phyloP scores from a whole-genome alignment of 2,888 invertebrate species.

The Diadegma fenestrale region DNA sequence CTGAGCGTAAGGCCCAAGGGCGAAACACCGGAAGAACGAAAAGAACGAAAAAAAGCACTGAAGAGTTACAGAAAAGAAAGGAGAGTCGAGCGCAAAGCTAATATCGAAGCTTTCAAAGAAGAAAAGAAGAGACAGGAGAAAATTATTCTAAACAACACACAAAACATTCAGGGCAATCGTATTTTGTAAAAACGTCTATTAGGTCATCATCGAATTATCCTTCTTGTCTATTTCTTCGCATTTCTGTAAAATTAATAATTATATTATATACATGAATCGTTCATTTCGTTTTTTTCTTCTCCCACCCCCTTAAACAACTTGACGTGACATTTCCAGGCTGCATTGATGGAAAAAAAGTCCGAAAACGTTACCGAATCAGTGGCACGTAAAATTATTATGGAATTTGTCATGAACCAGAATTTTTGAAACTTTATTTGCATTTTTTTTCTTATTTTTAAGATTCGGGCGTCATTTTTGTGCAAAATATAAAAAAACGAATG shows the following conservation, averaged over 20 bases:
- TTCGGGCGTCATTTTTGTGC: not conserved
- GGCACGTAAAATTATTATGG: no score
- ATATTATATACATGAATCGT: constrained; percentile 5
- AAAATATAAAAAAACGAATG: not conserved
- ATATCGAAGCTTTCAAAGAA: constrained; percentile 93
- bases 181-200: constrained; percentile 85
- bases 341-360: no score
- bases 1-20: constrained; percentile 90
- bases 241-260: constrained; percentile 46
- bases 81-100: constrained; percentile 92
- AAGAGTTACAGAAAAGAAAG: constrained; percentile 93
- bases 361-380: no score
- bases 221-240: constrained; percentile 22
- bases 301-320: no score
- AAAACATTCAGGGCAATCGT: constrained; percentile 90
- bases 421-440: no score
- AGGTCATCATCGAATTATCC: constrained; percentile 41
- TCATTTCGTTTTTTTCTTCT: no score
- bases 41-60: constrained; percentile 91
- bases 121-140: constrained; percentile 93
- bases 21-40: constrained; percentile 92
- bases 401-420: no score
- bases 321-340: no score
- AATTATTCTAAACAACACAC: constrained; percentile 91
- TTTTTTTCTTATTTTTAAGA: no score